Conservation (phyloP, 2,888 invertebrate species). For the Ariolimax columbianus region DNA sequence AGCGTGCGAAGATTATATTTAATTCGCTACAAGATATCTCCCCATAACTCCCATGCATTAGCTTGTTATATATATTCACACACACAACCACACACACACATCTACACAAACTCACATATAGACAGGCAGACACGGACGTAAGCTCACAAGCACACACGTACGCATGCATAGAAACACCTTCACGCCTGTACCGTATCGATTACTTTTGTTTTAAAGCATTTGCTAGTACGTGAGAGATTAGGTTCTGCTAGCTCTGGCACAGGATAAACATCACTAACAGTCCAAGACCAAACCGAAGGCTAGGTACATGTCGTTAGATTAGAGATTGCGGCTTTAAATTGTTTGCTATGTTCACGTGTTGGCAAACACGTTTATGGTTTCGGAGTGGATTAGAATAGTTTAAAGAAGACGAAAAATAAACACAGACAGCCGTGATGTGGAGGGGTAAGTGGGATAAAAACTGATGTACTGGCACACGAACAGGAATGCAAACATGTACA, state of each 20-base stretch:
- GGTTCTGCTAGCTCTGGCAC: neutral
- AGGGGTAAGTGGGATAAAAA: too few relatives aligned
- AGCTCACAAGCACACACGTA: neutral
- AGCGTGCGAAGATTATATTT: too few relatives aligned
- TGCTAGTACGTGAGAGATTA: neutral
- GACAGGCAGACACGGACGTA: neutral
- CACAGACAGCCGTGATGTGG: too few relatives aligned
- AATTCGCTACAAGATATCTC: too few relatives aligned
- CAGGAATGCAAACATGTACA: too few relatives aligned
- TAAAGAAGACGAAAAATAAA: neutral
- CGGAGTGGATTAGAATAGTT: neutral
- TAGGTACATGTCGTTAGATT: neutral
- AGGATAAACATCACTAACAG: neutral
- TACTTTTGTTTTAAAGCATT: neutral
- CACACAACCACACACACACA: conserved; percentile 7
- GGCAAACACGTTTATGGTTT: conserved; percentile 15
- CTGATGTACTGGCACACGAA: too few relatives aligned
- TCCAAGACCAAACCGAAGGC: neutral
- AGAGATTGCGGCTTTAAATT: conserved; percentile 6
- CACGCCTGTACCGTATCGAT: neutral
- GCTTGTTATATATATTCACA: too few relatives aligned
- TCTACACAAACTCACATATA: neutral
- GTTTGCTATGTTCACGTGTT: conserved; percentile 18
- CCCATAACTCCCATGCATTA: too few relatives aligned
- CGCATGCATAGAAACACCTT: neutral